A percentile compares a stretch with the other conserved stretches of the same genome.
These are phyloP conservation scores for Zygothrica quintamaculata DNA, from an alignment of 2,888 invertebrate species.

Conservation along the genomic window DNA sequence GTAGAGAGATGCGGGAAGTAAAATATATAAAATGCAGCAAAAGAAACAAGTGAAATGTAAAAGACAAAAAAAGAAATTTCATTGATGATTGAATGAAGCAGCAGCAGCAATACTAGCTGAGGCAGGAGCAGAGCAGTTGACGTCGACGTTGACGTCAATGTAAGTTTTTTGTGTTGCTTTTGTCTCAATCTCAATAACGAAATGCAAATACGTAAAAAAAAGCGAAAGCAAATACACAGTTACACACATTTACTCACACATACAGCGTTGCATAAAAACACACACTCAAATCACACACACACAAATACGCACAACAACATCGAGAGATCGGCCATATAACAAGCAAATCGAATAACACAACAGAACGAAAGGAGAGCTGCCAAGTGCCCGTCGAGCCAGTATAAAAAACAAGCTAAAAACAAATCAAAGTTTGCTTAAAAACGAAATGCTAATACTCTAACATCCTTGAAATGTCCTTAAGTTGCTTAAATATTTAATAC, in stretches of 20 bases:
- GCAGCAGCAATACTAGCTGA: slow-evolving; percentile 22
- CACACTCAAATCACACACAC: slow-evolving; percentile 21
- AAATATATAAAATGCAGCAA: slow-evolving; percentile 73
- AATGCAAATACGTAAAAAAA: slow-evolving; percentile 73
- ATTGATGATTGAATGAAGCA: slow-evolving; percentile 73
- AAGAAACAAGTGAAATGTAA: slow-evolving; percentile 12
- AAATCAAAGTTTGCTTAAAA: too few relatives aligned
- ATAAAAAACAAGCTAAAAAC: slow-evolving; percentile 28
- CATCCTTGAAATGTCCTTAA: too few relatives aligned
- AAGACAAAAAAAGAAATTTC: slow-evolving; percentile 26
- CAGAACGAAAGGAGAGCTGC: slow-evolving; percentile 49
- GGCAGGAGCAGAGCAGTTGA: slow-evolving; percentile 2
- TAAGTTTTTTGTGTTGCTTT: slow-evolving; percentile 56
- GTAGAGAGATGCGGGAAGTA: slow-evolving; percentile 54
- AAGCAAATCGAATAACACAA: slow-evolving; percentile 49
- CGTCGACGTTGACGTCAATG: slow-evolving; percentile 4
- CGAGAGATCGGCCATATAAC: slow-evolving; percentile 32
- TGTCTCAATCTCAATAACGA: slow-evolving; percentile 79
- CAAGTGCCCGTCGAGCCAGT: slow-evolving; percentile 57
- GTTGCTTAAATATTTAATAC: too few relatives aligned
- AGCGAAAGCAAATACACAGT: slow-evolving; percentile 67
- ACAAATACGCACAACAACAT: slow-evolving; percentile 33
- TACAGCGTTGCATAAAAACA: too few relatives aligned
- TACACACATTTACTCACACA: slow-evolving; percentile 48
- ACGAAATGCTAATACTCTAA: slow-evolving; percentile 12